phyloP scores from a whole-genome alignment of 2,113 vertebrate species.

The Brachyhypopomus occidentalis region DNA sequence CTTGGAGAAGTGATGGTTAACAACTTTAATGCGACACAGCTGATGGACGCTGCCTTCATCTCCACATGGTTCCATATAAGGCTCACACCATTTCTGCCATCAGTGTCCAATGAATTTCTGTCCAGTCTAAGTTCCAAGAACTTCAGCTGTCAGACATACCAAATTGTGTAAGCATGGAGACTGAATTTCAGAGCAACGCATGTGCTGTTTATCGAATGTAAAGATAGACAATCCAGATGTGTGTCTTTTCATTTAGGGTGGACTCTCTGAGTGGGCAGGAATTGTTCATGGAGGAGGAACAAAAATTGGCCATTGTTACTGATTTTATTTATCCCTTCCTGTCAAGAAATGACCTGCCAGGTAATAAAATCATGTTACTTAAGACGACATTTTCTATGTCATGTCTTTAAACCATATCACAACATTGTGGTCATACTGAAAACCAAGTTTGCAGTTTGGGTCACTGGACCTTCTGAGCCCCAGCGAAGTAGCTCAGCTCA shows the following conservation, averaged over 20 bases:
- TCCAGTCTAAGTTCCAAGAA: slow-evolving; percentile 55
- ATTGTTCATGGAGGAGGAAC: slow-evolving; percentile 41
- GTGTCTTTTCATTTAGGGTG: slow-evolving; percentile 48
- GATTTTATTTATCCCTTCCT: slow-evolving; percentile 62
- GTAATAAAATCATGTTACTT: slow-evolving; percentile 36
- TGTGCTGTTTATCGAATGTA: background rate
- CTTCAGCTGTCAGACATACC: slow-evolving; percentile 64
- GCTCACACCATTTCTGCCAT: slow-evolving; percentile 53
- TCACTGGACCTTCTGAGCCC: slow-evolving; percentile 48
- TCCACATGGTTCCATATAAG: slow-evolving; percentile 31
- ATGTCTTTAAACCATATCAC: too few species aligned
- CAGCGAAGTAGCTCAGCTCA: slow-evolving; percentile 54
- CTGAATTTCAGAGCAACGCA: background rate
- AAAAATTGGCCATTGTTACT: slow-evolving; percentile 46
- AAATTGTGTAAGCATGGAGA: slow-evolving; percentile 56
- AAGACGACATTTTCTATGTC: too few species aligned
- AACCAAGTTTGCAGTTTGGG: slow-evolving; percentile 10
- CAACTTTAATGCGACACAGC: slow-evolving; percentile 2
- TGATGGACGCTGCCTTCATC: slow-evolving; percentile 41
- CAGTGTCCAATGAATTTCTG: slow-evolving; percentile 54
- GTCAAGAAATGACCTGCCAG: slow-evolving; percentile 48
- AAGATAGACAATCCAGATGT: background rate
- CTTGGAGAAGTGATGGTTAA: slow-evolving; percentile 20
- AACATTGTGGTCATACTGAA: too few species aligned
- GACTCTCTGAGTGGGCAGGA: slow-evolving; percentile 47